Conservation (phyloP, 2,888 invertebrate genomes). For the Therioaphis trifolii region DNA sequence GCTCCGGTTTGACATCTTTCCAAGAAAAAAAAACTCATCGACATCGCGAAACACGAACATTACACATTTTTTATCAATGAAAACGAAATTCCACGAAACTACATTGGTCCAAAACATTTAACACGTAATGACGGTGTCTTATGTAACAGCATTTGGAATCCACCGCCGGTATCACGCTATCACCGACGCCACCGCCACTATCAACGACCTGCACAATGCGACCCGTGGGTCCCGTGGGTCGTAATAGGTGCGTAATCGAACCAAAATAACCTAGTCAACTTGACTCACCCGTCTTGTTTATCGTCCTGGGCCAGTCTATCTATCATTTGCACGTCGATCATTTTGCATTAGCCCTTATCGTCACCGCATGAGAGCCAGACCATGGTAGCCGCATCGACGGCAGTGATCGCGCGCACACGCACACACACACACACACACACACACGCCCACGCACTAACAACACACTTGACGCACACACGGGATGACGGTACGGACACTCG, state of each 20-base stretch:
- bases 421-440: background rate
- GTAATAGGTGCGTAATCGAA: no score
- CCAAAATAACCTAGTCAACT: no score
- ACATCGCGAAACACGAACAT: background rate
- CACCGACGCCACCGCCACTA: background rate
- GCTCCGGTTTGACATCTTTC: background rate
- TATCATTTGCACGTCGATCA: constrained; percentile 58
- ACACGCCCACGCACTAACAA: background rate
- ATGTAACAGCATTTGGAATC: background rate
- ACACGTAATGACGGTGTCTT: background rate
- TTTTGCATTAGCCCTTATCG: constrained; percentile 14
- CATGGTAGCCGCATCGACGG: background rate
- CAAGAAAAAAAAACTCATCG: background rate
- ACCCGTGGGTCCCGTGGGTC: no score
- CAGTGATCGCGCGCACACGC: background rate
- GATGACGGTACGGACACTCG: no score
- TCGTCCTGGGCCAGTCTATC: constrained; percentile 45
- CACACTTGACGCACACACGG: no score
- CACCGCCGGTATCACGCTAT: background rate
- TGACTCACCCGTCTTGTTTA: constrained; percentile 48
- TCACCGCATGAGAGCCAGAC: constrained; percentile 6
- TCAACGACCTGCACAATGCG: no score
- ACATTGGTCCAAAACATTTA: background rate
- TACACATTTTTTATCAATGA: background rate
- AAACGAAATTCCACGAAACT: background rate